Evolutionary conservation across 2,888 invertebrate species (phyloP).

Genomic region (Melanophora roralis): DNA sequence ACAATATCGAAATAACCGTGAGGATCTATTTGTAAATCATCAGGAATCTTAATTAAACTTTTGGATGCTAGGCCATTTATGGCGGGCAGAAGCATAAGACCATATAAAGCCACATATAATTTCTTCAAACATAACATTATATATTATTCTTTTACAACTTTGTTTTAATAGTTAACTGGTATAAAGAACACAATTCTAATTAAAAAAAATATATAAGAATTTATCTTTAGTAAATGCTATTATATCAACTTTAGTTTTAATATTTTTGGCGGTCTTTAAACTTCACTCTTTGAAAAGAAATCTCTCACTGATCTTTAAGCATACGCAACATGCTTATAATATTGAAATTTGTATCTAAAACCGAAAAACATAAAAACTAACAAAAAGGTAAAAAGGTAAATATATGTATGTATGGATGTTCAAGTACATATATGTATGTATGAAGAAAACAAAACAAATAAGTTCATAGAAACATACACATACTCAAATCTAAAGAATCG

Average conservation of each 20-base stretch:
- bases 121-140: conserved; percentile 35
- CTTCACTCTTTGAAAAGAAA: conserved; percentile 57
- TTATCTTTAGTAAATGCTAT: conserved; percentile 46
- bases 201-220: conserved; percentile 21
- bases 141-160: neutral
- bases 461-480: conserved; percentile 13
- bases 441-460: conserved; percentile 46
- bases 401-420: too few species aligned
- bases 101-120: neutral
- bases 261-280: conserved; percentile 3
- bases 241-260: conserved; percentile 11
- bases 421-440: too few species aligned
- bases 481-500: conserved; percentile 39
- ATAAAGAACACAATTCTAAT: too few species aligned
- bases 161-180: neutral
- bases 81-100: conserved; percentile 8
- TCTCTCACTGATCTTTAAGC: conserved; percentile 59
- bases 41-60: conserved; percentile 21
- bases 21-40: conserved; percentile 65
- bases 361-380: conserved; percentile 41
- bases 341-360: conserved; percentile 48
- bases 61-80: conserved; percentile 7
- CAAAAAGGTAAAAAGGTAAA: conserved; percentile 48
- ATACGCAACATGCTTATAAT: conserved; percentile 53
- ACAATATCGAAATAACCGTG: conserved; percentile 65